A percentile compares a stretch with the other conserved stretches of the same genome.
phyloP scores from a whole-genome alignment of 2,113 vertebrate species.

The Speoplatyrhinus poulsoni region DNA sequence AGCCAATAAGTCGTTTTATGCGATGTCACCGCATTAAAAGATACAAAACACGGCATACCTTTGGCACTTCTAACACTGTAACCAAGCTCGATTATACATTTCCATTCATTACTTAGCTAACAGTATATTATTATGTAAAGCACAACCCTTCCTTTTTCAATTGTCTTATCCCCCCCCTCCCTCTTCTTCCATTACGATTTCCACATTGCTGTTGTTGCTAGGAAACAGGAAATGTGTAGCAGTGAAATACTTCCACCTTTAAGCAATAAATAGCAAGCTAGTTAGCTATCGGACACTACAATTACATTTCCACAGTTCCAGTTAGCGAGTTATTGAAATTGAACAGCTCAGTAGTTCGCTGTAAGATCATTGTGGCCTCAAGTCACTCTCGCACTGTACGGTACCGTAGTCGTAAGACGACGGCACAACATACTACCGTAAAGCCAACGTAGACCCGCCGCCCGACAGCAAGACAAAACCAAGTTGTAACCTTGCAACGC shows the following conservation, averaged over 20 bases:
- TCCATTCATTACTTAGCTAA: conserved; percentile 13
- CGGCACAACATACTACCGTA: too few relatives aligned
- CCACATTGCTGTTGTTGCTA: conserved; percentile 77
- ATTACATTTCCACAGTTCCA: too few relatives aligned
- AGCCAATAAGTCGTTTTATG: conserved; percentile 22
- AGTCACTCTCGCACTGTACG: too few relatives aligned
- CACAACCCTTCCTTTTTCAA: conserved; percentile 53
- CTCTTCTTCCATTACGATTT: conserved; percentile 46
- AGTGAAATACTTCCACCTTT: conserved; percentile 64
- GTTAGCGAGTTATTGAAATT: too few relatives aligned
- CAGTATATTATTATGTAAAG: conserved; percentile 34
- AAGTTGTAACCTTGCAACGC: too few relatives aligned
- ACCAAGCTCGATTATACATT: neutral
- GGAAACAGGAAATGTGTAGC: conserved; percentile 83
- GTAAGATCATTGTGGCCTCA: too few relatives aligned
- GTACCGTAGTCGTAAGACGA: too few relatives aligned
- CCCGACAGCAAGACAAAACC: too few relatives aligned
- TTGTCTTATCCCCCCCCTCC: conserved; percentile 62
- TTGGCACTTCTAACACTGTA: neutral
- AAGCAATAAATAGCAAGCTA: neutral
- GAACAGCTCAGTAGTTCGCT: too few relatives aligned
- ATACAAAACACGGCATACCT: conserved; percentile 42
- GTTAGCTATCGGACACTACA: too few relatives aligned
- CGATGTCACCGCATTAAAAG: neutral
- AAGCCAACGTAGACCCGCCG: too few relatives aligned